phyloP scores from a whole-genome alignment of 92 coral and sea anemone species.

The Zoanthus solanderi region DNA sequence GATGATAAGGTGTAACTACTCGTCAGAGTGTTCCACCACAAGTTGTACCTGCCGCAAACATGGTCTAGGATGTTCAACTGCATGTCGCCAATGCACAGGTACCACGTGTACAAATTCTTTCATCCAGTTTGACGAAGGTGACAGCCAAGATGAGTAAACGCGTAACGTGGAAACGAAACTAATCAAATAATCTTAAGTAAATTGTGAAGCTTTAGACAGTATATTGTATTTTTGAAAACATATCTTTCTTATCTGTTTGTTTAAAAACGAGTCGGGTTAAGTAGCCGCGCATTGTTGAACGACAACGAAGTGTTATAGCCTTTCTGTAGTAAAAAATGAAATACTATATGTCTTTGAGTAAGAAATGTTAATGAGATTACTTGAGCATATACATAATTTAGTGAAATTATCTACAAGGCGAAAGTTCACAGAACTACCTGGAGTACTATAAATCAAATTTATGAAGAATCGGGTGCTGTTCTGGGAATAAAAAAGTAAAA shows the following conservation, averaged over 20 bases:
- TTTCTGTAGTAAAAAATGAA: constrained; percentile 7
- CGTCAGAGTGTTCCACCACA: background rate
- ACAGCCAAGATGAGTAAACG: background rate
- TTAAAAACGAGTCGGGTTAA: background rate
- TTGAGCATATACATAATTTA: too few relatives aligned
- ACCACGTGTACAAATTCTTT: background rate
- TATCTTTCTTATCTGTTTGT: constrained; percentile 27
- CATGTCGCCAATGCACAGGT: background rate
- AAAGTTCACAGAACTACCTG: background rate
- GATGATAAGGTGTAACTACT: background rate
- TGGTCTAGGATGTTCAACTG: background rate
- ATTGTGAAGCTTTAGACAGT: background rate
- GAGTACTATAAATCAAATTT: background rate
- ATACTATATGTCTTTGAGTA: too few relatives aligned
- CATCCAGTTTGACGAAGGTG: background rate
- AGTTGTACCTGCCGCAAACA: background rate
- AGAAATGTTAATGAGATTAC: too few relatives aligned
- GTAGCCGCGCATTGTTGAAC: too few relatives aligned
- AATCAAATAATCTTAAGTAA: background rate
- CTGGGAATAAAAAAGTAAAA: constrained; percentile 4
- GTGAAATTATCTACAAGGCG: background rate
- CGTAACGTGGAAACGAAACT: background rate
- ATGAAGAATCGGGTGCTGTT: background rate
- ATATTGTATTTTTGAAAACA: constrained; percentile 30
- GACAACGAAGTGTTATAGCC: constrained; percentile 19